phyloP scores from a whole-genome alignment of 2,888 invertebrate species.

The Lasioglossum oenotherae region DNA sequence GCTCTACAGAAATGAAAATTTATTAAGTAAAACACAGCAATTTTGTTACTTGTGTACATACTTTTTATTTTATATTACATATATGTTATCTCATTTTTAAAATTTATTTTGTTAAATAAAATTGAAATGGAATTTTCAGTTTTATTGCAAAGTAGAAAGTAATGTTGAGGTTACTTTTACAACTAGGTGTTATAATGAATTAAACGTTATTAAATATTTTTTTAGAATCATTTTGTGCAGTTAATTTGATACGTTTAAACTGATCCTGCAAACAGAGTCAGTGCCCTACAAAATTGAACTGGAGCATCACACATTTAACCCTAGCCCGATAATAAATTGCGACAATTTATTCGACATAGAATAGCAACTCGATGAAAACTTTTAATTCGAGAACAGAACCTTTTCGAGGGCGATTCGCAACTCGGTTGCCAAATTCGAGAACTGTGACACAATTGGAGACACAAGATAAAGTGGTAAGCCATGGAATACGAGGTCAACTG shows the following conservation, averaged over 20 bases:
- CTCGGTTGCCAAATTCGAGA: neutral
- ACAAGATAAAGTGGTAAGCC: constrained; percentile 2
- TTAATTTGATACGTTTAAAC: neutral
- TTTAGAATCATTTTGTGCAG: neutral
- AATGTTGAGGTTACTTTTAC: too few species aligned
- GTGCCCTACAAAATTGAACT: neutral
- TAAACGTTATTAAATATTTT: too few species aligned
- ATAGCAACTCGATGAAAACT: neutral
- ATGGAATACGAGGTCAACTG: neutral
- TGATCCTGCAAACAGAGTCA: neutral
- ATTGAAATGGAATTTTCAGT: too few species aligned
- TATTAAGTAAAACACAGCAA: too few species aligned
- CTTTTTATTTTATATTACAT: too few species aligned
- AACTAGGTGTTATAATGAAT: too few species aligned
- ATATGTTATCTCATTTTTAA: too few species aligned
- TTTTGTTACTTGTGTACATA: too few species aligned
- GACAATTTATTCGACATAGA: neutral
- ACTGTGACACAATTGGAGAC: neutral
- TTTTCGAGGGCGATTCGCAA: neutral
- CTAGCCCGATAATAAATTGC: neutral
- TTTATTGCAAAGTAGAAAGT: too few species aligned
- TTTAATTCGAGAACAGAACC: neutral
- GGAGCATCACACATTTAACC: neutral
- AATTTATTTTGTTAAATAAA: too few species aligned
- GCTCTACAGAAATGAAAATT: too few species aligned